These are phyloP conservation scores for Macrotis lagotis DNA, from an alignment of 2,113 vertebrate species.

Conservation along the genomic window DNA sequence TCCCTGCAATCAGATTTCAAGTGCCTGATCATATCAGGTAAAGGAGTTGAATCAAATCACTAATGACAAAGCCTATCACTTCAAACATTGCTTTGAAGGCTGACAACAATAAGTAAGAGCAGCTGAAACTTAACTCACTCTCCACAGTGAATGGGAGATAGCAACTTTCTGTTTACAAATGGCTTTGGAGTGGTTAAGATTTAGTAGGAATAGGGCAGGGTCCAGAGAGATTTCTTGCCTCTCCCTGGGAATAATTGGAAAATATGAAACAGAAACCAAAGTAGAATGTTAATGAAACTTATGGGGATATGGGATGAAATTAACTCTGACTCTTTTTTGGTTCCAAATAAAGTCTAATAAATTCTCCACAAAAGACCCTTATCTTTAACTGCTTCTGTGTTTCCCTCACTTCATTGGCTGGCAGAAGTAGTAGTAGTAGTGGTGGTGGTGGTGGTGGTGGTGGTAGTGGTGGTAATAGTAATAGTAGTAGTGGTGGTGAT, in stretches of 20 bases:
- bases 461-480: too few species aligned
- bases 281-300: neutral
- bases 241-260: neutral
- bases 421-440: neutral
- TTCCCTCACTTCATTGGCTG: neutral
- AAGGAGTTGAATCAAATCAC: conserved; percentile 49
- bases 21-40: conserved; percentile 21
- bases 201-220: neutral
- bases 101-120: conserved; percentile 46
- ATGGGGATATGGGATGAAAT: neutral
- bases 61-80: conserved; percentile 26
- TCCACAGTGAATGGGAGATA: neutral
- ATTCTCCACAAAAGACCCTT: neutral
- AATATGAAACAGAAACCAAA: neutral
- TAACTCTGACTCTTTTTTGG: neutral
- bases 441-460: too few species aligned
- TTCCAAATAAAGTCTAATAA: neutral
- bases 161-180: neutral
- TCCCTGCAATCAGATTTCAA: conserved; percentile 61
- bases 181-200: neutral
- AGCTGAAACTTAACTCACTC: neutral
- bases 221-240: neutral
- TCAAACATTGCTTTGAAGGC: conserved; percentile 46
- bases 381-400: neutral
- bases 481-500: too few species aligned